Evolutionary conservation across 2,113 vertebrate species (phyloP).

Genomic region (Aegotheles bennettii): DNA sequence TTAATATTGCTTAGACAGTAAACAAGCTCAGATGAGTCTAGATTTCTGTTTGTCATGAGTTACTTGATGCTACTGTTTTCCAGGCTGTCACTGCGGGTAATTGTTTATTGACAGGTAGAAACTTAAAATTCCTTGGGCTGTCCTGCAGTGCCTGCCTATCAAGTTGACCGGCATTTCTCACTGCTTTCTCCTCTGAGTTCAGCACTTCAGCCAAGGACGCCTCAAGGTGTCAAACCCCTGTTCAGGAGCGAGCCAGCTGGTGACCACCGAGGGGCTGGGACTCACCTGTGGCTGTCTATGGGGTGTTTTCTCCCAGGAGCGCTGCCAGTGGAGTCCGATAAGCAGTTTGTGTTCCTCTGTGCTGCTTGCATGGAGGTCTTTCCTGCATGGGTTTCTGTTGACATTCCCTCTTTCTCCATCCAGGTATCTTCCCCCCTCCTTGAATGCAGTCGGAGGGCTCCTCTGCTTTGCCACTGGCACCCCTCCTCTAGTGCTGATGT

Average conservation of each 20-base stretch:
- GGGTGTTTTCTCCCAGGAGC: not conserved
- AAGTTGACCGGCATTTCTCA: not conserved
- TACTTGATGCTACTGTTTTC: not conserved
- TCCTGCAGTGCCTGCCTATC: accelerated
- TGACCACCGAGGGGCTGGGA: not conserved
- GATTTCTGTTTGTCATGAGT: not conserved
- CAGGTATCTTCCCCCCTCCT: not conserved
- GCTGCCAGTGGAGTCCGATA: accelerated
- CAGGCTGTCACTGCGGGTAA: not conserved
- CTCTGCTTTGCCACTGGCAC: not conserved
- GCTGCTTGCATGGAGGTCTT: not conserved
- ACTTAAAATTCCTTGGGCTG: not conserved
- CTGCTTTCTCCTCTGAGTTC: not conserved
- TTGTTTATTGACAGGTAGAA: not conserved
- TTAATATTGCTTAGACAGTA: not conserved
- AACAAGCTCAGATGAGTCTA: not conserved
- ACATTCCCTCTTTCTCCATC: not conserved
- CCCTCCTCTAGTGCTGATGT: accelerated
- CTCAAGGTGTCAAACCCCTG: not conserved
- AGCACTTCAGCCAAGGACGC: not conserved
- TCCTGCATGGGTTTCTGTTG: not conserved
- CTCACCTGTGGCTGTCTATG: accelerated
- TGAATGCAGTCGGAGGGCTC: not conserved
- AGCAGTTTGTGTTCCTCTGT: not conserved
- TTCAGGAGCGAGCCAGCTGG: not conserved